These are phyloP conservation scores for Sturnus vulgaris DNA, from an alignment of 2,113 vertebrate genomes.

Conservation along the genomic window DNA sequence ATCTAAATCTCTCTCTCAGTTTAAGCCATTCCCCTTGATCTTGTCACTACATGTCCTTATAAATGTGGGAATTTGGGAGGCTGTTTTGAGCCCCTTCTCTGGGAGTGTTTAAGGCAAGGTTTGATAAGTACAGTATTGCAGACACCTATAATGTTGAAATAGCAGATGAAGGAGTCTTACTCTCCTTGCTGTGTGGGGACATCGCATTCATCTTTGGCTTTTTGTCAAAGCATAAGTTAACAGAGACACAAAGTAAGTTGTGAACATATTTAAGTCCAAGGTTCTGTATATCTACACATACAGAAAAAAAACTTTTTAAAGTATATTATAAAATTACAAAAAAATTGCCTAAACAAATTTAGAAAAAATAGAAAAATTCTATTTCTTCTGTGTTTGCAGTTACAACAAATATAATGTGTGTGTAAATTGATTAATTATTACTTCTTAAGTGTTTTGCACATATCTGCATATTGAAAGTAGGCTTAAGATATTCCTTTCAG, in stretches of 20 bases:
- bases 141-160: not conserved
- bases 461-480: not conserved
- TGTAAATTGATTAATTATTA: not conserved
- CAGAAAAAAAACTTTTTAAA: not conserved
- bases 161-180: not conserved
- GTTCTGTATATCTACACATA: not conserved
- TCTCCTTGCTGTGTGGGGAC: not conserved
- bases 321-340: not conserved
- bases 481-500: not conserved
- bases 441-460: not conserved
- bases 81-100: not conserved
- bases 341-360: not conserved
- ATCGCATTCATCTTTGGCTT: not conserved
- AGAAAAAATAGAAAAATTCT: not conserved
- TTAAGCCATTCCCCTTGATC: not conserved
- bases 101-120: not conserved
- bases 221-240: not conserved
- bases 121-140: not conserved
- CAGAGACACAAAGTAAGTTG: not conserved
- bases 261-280: not conserved
- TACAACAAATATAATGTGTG: not conserved
- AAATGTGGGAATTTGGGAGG: not conserved
- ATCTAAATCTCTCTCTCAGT: not conserved
- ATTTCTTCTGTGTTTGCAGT: not conserved
- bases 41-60: not conserved